Base-by-base conservation (phyloP, 1,140 invertebrate species). In the Doryteuthis pealeii region DNA sequence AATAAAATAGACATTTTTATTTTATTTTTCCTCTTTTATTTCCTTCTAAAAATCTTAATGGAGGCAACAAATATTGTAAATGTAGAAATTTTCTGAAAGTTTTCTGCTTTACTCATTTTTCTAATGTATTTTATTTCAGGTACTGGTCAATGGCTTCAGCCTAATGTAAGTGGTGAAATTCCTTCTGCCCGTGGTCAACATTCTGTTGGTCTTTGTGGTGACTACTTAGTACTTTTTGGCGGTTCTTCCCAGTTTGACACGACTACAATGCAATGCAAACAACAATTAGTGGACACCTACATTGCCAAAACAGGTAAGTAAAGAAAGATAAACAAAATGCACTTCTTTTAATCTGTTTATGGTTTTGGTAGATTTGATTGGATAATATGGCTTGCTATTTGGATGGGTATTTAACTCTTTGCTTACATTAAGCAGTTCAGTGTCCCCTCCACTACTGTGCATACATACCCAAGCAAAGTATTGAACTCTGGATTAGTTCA, bases 231-330 rank as follows among this genome's bases (percentile, higher is more conserved):
- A 4, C 43, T 88, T 66, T 86, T 80, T 81, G 87, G 87, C 33
- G 86, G 86, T 14, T 85, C 87, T 1, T 74, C 78, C 14, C 72
- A 83, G 22, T 87, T 85, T 71, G 80, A 79, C 78, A 1, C 77
- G 18, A 83, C 86, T 31, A 85, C 75, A 2, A 85, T 84, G 83
- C 83, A 85, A 76, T 88, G 87, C 70, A 75, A 80, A 43, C 76
- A 78, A 30, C 80, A 82, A 54, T 79, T 74, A 70, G 77, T 77
- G 62, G 84, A 86, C 73, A 82, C 81, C 22, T 82, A 77, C 70
- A 22, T 82, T 28, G 62, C 80, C 22, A 78, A 76, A 54, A 78
- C 75, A 75, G 81, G 84, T 84, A 76, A 75, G 45, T 40, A n/a
- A n/a, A n/a, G n/a, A n/a, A n/a, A n/a, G n/a, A n/a, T n/a, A n/a